phyloP scores from a whole-genome alignment of 2,888 invertebrate species.

The Tuberolachnus salignus region DNA sequence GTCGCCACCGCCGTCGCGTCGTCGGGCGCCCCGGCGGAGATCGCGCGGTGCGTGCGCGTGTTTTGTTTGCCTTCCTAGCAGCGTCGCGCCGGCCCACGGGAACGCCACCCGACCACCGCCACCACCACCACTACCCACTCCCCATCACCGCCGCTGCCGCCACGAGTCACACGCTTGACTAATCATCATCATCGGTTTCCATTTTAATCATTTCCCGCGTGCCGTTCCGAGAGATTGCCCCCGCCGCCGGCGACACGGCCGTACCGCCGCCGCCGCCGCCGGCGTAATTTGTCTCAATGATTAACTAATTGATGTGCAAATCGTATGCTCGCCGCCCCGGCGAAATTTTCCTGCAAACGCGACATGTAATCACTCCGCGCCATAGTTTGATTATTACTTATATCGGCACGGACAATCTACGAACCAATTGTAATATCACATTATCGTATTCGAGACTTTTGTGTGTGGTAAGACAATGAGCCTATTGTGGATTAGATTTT shows the following conservation, averaged over 20 bases:
- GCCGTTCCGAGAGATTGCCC: conserved; percentile 53
- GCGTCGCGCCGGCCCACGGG: conserved; percentile 31
- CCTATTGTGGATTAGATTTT: no score
- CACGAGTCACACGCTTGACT: conserved; percentile 50
- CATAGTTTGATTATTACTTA: no score
- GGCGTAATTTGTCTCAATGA: conserved; percentile 51
- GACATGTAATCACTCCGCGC: neutral
- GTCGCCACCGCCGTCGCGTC: neutral
- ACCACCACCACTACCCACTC: conserved; percentile 22
- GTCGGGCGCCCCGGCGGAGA: neutral
- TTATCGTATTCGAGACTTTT: no score
- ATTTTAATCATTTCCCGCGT: conserved; percentile 52
- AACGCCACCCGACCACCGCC: neutral
- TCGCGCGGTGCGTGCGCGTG: neutral
- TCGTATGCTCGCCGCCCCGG: conserved; percentile 29
- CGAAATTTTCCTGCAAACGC: conserved; percentile 1
- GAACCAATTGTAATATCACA: no score
- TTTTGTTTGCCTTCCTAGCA: conserved; percentile 38
- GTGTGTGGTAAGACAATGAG: no score
- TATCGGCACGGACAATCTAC: no score
- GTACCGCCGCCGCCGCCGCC: neutral
- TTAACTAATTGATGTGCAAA: conserved; percentile 56
- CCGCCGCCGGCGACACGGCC: neutral
- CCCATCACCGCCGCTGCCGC: neutral
- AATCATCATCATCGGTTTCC: conserved; percentile 56